Base-by-base conservation (phyloP, 2,113 vertebrate species). In the Gorsachius goisagi region DNA sequence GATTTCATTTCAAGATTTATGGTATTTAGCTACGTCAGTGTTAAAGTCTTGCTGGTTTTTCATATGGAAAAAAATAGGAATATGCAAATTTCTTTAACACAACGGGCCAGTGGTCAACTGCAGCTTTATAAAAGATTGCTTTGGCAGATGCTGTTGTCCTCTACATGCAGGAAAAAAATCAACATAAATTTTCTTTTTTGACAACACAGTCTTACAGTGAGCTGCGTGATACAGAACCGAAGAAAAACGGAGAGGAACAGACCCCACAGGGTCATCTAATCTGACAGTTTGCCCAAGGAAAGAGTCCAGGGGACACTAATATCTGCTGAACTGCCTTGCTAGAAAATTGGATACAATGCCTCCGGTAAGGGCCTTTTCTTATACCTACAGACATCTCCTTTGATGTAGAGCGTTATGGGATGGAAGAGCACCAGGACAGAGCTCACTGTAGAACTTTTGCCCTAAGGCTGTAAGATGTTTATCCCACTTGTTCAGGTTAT, bases 1-100 rank as follows among this genome's bases (percentile, higher is more conserved):
- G 55, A 67, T 92, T 93, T 89, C 32, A 63, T 93, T 95, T 95
- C 71, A 84, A 90, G 74, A 75, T 88, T 83, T 79, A 64, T 76
- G 56, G 11, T 89, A 59, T 96, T 95, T 92, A 92, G 74, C 55
- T 88, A 47, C 4, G 3, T n/a, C 4, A 5, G 24, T 72, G 45
- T 75, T 89, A 28, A 85, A 79, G 9, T 68, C 69, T 35, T 80
- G 32, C 53, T 89, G 49, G 0, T 37, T 93, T 85, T 91, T 88
- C 33, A 13, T 58, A 52, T 20, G 32, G 77, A 89, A 64, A 17
- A 71, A 77, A 73, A 84, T 35, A 44, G 0, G 2, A 63, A 55
- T 41, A 85, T 82, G 89, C 32, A 79, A 5, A 45, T 77, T 64
- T 71, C 26, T 13, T 79, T 80, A 82, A 35, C 26, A 35, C 28